A percentile compares a stretch with the other conserved stretches of the same genome.
These are phyloP conservation scores for Picathartes gymnocephalus DNA, from an alignment of 2,113 vertebrate genomes.

Conservation along the genomic window DNA sequence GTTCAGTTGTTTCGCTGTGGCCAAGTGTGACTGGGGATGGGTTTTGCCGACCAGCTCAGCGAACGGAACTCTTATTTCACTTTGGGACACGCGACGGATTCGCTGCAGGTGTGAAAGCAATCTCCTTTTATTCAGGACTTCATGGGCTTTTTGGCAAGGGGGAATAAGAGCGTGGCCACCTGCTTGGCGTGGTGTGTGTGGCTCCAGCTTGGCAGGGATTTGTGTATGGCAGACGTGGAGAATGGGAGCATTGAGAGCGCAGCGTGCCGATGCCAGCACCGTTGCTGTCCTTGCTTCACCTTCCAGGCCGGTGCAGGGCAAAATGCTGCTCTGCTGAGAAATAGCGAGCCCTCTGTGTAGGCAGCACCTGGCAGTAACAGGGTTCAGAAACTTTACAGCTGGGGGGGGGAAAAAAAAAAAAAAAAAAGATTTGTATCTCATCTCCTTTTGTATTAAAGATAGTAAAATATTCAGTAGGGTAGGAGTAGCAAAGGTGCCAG, in stretches of 20 bases:
- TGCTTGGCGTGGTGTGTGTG: neutral
- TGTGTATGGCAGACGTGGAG: neutral
- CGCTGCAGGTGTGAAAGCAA: neutral
- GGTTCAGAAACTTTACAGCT: fast-evolving
- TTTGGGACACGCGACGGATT: neutral
- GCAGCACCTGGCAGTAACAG: neutral
- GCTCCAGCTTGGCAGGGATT: neutral
- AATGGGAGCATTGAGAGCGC: neutral
- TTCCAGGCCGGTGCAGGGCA: neutral
- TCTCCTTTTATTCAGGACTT: neutral
- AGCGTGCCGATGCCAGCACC: neutral
- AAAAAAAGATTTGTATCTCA: neutral
- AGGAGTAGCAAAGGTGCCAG: neutral
- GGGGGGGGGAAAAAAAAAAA: fast-evolving
- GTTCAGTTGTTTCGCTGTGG: neutral
- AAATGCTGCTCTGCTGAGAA: neutral
- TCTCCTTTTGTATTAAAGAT: neutral
- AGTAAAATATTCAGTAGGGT: neutral
- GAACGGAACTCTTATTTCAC: neutral
- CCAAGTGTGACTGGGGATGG: neutral
- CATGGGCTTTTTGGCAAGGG: neutral
- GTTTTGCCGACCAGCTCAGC: neutral
- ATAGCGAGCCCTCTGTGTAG: neutral
- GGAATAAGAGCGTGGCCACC: neutral
- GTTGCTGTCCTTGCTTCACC: neutral